These are phyloP conservation scores for Ferdinandea cuprea DNA, from an alignment of 2,888 invertebrate genomes.

Conservation along the genomic window DNA sequence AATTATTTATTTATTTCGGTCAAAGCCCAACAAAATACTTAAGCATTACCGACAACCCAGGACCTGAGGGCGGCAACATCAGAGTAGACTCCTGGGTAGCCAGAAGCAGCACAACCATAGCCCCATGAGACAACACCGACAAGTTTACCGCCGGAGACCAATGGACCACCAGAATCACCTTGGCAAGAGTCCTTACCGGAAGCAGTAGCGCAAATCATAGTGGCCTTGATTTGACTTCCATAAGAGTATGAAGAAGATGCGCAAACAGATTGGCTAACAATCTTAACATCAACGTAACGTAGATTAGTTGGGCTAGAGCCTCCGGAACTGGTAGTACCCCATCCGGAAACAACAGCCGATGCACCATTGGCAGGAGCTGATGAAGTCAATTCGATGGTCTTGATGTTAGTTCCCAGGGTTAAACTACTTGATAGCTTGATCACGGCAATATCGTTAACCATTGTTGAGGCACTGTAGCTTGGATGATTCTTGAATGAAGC, in stretches of 20 bases:
- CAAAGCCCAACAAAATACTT: slow-evolving; percentile 1
- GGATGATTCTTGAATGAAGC: slow-evolving; percentile 76
- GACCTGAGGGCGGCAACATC: slow-evolving; percentile 73
- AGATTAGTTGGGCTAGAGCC: slow-evolving; percentile 79
- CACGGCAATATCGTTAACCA: slow-evolving; percentile 85
- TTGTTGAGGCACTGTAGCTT: slow-evolving; percentile 81
- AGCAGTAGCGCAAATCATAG: slow-evolving; percentile 78
- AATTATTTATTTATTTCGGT: slow-evolving; percentile 7
- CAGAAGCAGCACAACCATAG: slow-evolving; percentile 76
- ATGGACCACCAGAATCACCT: slow-evolving; percentile 80
- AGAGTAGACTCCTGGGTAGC: slow-evolving; percentile 79
- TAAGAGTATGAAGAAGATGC: slow-evolving; percentile 81
- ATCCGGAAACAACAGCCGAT: slow-evolving; percentile 75
- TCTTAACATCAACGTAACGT: slow-evolving; percentile 82
- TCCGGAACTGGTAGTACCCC: slow-evolving; percentile 77
- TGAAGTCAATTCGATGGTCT: slow-evolving; percentile 81
- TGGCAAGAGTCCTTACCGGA: slow-evolving; percentile 78
- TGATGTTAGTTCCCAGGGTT: slow-evolving; percentile 80
- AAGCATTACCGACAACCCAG: slow-evolving; percentile 64
- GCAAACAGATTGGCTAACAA: slow-evolving; percentile 82
- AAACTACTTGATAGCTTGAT: slow-evolving; percentile 84
- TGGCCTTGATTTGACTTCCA: slow-evolving; percentile 65
- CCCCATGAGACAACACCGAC: slow-evolving; percentile 81
- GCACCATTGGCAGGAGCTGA: slow-evolving; percentile 74
- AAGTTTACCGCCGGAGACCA: slow-evolving; percentile 76